Evolutionary conservation across 2,888 invertebrate genomes (phyloP), one percentile per base, ranked within the genome.

Genomic region (Cyaniris semiargus): DNA sequence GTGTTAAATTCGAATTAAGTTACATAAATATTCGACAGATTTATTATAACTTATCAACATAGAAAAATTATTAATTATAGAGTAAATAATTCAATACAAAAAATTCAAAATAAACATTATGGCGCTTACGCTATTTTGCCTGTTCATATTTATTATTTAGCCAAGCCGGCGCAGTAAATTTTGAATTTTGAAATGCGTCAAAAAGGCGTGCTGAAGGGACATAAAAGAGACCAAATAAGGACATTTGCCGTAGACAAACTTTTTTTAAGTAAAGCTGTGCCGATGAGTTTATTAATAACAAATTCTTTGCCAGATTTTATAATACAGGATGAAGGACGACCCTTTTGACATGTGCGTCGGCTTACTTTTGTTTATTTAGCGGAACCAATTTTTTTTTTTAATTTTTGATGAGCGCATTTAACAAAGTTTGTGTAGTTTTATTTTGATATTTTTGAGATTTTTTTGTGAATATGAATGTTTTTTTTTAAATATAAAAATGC

Each of bases 221-320:
- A 10, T 5, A 15, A 31, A 27, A 75, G 18, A 8, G 31, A 34
- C 34, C 8, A n/a, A 34, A 53, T 18, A 53, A 27, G 18, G 27
- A 75, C 75, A 75, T 56, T 53, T 31, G 56, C 27, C 27, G 23
- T 27, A 66, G 66, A 66, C 77, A 70, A 79, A 80, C 77, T 79
- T 81, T 81, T 72, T 56, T 85, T 85, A 21, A 83, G 85, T 87
- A 89, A 92, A 89, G 92, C 90, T 93, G 92, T 92, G 92, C 87
- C 90, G 88, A 86, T 90, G 89, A 88, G 88, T 91, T 93, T 93
- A 93, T 92, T 93, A 92, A 93, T 92, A 93, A 91, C 89, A 88
- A 92, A 89, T 88, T 89, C 85, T 86, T 83, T 85, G 83, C 87
- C 88, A 87, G 89, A 90, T 92, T 91, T 89, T 89, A 89, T 89